These are phyloP conservation scores for Muntiacus muntjak DNA, from an alignment of 2,113 vertebrate species.

Conservation along the genomic window DNA sequence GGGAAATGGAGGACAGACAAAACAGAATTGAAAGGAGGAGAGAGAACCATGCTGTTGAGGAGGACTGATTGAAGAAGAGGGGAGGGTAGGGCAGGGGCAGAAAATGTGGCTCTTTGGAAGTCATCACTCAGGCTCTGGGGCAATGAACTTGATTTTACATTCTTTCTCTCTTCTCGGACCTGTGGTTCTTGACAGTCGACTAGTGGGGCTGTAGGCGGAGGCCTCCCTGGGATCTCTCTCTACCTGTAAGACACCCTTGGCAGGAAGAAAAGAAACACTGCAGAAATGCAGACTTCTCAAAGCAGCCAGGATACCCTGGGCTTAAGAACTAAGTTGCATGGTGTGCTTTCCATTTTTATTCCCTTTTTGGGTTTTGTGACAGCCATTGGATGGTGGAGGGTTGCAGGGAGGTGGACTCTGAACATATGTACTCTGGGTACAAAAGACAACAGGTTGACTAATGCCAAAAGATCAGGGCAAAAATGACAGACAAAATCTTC, in stretches of 20 bases:
- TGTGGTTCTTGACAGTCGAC: slow-evolving; percentile 7
- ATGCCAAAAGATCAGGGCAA: not conserved
- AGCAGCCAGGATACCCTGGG: not conserved
- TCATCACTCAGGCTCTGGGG: not conserved
- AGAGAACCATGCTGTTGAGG: not conserved
- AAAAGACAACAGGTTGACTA: not conserved
- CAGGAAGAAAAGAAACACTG: not conserved
- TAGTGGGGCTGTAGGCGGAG: not conserved
- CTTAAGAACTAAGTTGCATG: not conserved
- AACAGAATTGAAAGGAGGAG: slow-evolving; percentile 8
- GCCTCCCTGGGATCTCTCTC: not conserved
- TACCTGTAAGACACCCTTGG: not conserved
- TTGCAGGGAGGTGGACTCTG: not conserved
- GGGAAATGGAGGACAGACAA: not conserved
- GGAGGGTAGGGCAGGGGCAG: not conserved
- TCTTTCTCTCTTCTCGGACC: not conserved
- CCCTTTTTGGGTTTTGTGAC: not conserved
- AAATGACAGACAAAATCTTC: not conserved
- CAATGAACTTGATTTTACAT: not conserved
- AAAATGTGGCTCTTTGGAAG: not conserved
- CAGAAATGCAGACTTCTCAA: slow-evolving; percentile 3
- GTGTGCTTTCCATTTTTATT: not conserved
- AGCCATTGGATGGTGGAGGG: not conserved
- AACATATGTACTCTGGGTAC: not conserved
- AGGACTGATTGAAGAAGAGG: not conserved